A percentile compares a stretch with the other conserved stretches of the same genome.
Conservation (phyloP, 1,140 invertebrate species). For the Drosophila asahinai region DNA sequence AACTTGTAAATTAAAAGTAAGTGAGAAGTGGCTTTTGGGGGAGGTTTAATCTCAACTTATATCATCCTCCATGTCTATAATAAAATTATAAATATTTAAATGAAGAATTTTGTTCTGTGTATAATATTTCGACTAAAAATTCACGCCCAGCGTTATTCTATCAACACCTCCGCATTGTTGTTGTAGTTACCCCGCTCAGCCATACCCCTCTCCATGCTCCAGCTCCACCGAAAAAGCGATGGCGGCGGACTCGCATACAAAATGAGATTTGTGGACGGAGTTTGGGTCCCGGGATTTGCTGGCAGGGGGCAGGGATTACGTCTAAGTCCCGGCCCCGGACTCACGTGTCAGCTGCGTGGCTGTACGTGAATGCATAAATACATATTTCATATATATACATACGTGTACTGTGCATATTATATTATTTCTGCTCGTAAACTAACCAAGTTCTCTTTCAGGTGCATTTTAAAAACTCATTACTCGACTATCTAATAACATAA, state of each 20-base stretch:
- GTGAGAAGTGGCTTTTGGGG: no score
- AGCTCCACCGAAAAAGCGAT: constrained; percentile 21
- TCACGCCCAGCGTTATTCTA: constrained; percentile 80
- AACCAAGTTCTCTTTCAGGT: constrained; percentile 7
- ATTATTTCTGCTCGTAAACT: constrained; percentile 23
- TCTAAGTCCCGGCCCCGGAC: constrained; percentile 35
- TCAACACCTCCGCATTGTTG: constrained; percentile 81
- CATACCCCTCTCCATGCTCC: not conserved
- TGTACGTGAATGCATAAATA: constrained; percentile 36
- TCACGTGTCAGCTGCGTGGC: constrained; percentile 35
- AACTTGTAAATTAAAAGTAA: no score
- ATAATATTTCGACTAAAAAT: constrained; percentile 78
- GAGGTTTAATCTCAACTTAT: no score
- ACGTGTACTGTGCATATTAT: constrained; percentile 3
- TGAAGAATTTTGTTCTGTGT: constrained; percentile 3
- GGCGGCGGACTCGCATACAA: constrained; percentile 71
- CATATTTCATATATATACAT: constrained; percentile 20
- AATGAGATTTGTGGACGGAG: constrained; percentile 70
- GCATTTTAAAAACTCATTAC: constrained; percentile 26
- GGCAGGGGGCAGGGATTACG: constrained; percentile 25
- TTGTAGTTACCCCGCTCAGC: constrained; percentile 34
- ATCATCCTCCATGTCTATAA: not conserved
- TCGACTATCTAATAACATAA: not conserved
- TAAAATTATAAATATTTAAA: not conserved
- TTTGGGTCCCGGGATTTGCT: constrained; percentile 43